Conservation (phyloP, 53 echinoderm and acorn worm genomes). For the Glandiceps talaboti region DNA sequence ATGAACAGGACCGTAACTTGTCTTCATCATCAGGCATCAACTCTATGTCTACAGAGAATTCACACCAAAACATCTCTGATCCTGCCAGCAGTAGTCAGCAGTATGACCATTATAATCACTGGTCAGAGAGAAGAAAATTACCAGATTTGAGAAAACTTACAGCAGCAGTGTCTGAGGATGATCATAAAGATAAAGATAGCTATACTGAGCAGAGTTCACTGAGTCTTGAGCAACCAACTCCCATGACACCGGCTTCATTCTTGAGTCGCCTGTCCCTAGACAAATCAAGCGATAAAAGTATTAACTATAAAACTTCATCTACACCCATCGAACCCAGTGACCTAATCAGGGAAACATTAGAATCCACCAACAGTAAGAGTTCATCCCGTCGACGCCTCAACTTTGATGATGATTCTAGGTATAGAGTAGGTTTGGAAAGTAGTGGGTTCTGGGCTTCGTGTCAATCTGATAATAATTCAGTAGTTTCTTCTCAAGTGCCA, state of each 20-base stretch:
- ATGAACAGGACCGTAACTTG: background rate
- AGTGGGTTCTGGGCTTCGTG: no score
- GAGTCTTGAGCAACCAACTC: conserved; percentile 15
- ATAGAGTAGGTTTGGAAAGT: background rate
- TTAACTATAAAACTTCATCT: background rate
- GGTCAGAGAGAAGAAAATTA: background rate
- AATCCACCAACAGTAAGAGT: background rate
- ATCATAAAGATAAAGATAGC: background rate
- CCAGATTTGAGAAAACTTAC: background rate
- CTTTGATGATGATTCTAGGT: background rate
- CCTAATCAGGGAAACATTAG: background rate
- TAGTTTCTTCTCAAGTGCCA: background rate
- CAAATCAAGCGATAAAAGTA: background rate
- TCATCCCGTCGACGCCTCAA: background rate
- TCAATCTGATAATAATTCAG: no score
- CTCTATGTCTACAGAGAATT: background rate
- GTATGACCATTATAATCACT: no score
- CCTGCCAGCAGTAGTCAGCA: background rate
- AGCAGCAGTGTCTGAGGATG: background rate
- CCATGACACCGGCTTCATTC: conserved; percentile 12
- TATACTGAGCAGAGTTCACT: background rate
- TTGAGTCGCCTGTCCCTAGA: conserved; percentile 6
- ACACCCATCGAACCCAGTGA: background rate
- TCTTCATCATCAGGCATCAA: background rate
- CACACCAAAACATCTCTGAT: background rate